phyloP scores from a whole-genome alignment of 2,888 invertebrate species.

The Ypsolopha sequella region DNA sequence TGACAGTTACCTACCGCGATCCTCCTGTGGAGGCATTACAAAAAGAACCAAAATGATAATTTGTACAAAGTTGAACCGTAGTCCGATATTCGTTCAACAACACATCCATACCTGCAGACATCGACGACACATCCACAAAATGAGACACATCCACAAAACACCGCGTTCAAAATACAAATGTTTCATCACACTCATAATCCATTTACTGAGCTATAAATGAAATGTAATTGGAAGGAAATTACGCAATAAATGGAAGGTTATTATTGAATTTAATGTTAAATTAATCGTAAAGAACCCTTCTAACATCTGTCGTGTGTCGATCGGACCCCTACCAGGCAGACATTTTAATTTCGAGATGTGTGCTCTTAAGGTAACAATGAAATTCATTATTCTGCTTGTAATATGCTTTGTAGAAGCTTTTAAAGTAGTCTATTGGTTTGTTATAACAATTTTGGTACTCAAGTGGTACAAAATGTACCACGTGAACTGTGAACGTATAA shows the following conservation, averaged over 20 bases:
- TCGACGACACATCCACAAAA: background rate
- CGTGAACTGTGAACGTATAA: no score
- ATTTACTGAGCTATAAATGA: conserved; percentile 63
- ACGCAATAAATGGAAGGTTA: conserved; percentile 67
- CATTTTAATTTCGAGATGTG: conserved; percentile 7
- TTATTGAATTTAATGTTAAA: conserved; percentile 71
- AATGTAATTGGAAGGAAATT: conserved; percentile 68
- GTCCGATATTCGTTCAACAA: background rate
- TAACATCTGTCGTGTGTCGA: conserved; percentile 53
- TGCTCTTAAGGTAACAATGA: conserved; percentile 13
- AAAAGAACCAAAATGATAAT: no score
- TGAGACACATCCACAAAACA: background rate
- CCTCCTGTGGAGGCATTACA: no score
- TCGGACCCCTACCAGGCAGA: conserved; percentile 10
- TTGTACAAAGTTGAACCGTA: no score
- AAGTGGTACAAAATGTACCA: no score
- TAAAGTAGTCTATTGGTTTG: background rate
- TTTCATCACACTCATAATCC: conserved; percentile 41
- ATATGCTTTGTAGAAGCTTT: background rate
- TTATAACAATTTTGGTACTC: background rate
- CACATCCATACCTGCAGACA: background rate
- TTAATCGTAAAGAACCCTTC: conserved; percentile 53
- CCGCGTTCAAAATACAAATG: conserved; percentile 3
- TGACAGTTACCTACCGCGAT: no score
- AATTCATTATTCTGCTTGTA: conserved; percentile 20